Evolutionary conservation across 2,797 vertebrate genomes (phyloP).

Genomic region (Pipistrellus kuhlii): DNA sequence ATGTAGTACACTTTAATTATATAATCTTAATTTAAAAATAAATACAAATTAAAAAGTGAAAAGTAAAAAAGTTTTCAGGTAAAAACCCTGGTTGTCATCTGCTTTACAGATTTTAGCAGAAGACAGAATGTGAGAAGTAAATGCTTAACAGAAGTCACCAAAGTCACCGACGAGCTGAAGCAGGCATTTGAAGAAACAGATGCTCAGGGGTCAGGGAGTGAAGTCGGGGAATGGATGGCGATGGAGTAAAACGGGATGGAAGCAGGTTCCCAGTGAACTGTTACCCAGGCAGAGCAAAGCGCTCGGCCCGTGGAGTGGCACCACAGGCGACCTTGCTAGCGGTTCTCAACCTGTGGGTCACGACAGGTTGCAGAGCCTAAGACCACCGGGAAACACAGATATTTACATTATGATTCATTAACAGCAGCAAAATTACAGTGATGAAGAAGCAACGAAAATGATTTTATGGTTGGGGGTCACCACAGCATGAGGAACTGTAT

Average conservation of each 20-base stretch:
- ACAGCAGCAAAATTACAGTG: too few relatives aligned
- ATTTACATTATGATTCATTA: too few relatives aligned
- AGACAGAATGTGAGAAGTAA: slow-evolving; percentile 22
- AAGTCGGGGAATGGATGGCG: background rate
- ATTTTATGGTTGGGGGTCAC: too few relatives aligned
- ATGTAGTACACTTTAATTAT: background rate
- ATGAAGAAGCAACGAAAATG: too few relatives aligned
- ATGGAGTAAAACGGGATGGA: background rate
- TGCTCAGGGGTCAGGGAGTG: slow-evolving; percentile 20
- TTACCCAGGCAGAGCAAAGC: background rate
- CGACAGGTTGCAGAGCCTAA: too few relatives aligned
- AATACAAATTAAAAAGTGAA: background rate
- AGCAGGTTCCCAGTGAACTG: background rate
- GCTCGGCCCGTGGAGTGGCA: background rate
- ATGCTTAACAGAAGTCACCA: background rate
- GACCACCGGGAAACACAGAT: too few relatives aligned
- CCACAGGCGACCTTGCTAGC: too few relatives aligned
- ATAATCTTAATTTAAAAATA: background rate
- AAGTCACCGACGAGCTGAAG: background rate
- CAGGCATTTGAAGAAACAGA: slow-evolving; percentile 37
- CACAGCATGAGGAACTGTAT: too few relatives aligned
- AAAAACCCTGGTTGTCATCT: background rate
- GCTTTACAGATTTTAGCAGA: slow-evolving; percentile 18
- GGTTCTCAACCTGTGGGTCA: too few relatives aligned
- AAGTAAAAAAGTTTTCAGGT: background rate